Conservation (phyloP, 2,113 vertebrate genomes). For the Myiagra hebetior region DNA sequence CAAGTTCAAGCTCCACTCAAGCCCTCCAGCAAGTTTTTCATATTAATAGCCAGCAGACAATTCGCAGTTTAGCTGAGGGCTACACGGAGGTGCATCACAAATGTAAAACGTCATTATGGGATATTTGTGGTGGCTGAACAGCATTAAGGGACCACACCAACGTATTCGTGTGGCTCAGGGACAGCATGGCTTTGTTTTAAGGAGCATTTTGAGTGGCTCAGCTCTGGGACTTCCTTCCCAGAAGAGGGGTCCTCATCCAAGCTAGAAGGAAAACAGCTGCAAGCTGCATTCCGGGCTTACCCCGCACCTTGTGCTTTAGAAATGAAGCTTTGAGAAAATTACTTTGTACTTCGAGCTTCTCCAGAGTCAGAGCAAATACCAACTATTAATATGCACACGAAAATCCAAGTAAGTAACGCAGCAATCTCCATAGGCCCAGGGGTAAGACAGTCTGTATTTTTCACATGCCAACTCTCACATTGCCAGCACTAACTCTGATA, state of each 20-base stretch:
- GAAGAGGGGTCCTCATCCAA: neutral
- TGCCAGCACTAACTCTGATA: neutral
- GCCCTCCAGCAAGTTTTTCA: neutral
- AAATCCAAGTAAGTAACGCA: neutral
- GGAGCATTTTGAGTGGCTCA: neutral
- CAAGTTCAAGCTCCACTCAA: neutral
- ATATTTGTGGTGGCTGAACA: neutral
- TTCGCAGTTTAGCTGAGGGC: neutral
- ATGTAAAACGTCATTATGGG: neutral
- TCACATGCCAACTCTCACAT: neutral
- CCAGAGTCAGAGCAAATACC: neutral
- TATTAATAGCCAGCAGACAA: neutral
- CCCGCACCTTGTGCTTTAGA: neutral
- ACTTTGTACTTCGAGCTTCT: neutral
- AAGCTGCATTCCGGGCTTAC: neutral
- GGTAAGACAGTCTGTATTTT: rapidly evolving
- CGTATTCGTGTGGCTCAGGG: rapidly evolving
- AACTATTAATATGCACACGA: neutral
- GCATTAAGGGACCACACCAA: neutral
- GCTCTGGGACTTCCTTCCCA: neutral
- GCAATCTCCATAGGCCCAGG: neutral
- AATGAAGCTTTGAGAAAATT: neutral
- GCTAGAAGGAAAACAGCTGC: neutral
- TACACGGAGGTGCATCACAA: neutral
- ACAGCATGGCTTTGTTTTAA: neutral